A percentile compares a stretch with the other conserved stretches of the same genome.
These are phyloP conservation scores for Ophiodon elongatus DNA, from an alignment of 2,113 vertebrate species.

Conservation along the genomic window DNA sequence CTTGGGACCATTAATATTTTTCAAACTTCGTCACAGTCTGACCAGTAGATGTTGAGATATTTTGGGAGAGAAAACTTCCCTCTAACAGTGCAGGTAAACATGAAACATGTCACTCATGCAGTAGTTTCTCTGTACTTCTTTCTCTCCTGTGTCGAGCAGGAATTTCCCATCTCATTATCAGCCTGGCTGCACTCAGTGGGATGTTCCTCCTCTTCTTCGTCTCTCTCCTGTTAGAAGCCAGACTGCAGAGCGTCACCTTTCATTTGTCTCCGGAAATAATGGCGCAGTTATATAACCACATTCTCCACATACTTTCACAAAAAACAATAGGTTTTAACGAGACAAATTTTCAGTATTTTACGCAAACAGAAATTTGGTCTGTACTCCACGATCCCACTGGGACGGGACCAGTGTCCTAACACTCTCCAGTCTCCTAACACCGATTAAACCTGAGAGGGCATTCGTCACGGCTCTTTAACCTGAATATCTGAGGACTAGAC, in stretches of 20 bases:
- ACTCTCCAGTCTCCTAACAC: background rate
- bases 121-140: background rate
- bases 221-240: conserved; percentile 5
- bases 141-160: conserved; percentile 5
- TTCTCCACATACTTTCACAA: conserved; percentile 35
- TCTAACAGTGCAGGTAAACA: background rate
- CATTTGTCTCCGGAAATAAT: conserved; percentile 68
- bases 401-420: background rate
- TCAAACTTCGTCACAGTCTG: too few species aligned
- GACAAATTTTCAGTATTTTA: background rate
- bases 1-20: too few species aligned
- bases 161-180: conserved; percentile 36
- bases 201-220: conserved; percentile 26
- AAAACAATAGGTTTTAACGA: conserved; percentile 7
- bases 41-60: background rate
- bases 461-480: background rate
- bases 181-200: conserved; percentile 33
- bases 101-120: background rate
- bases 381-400: background rate
- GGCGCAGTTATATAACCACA: conserved; percentile 63
- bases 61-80: background rate
- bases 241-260: conserved; percentile 54
- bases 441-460: background rate
- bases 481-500: background rate
- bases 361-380: background rate